Evolutionary conservation across 1,140 invertebrate species (phyloP).

Genomic region (Camponotus pennsylvanicus): DNA sequence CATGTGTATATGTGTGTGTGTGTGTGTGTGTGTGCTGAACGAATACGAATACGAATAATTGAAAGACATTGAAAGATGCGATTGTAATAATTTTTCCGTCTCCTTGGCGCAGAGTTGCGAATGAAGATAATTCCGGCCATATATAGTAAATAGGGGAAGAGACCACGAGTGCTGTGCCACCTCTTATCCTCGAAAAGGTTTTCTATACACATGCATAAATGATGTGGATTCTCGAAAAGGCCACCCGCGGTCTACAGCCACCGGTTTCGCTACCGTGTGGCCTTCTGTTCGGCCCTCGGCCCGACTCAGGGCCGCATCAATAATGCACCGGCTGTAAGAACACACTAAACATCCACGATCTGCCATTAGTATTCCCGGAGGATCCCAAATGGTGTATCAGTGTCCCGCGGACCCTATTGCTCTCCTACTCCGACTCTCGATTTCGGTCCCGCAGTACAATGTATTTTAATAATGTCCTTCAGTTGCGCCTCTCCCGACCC

Average conservation of each 20-base stretch:
- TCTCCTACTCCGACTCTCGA: constrained; percentile 1
- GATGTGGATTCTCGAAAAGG: constrained; percentile 80
- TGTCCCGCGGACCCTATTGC: constrained; percentile 69
- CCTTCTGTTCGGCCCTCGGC: constrained; percentile 51
- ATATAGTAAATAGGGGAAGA: constrained; percentile 53
- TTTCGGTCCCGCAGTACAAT: constrained; percentile 39
- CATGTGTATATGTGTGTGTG: too few relatives aligned
- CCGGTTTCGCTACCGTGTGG: constrained; percentile 51
- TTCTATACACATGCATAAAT: constrained; percentile 81
- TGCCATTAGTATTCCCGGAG: constrained; percentile 76
- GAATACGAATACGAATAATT: constrained; percentile 5
- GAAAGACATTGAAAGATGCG: neutral
- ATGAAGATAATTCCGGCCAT: constrained; percentile 11
- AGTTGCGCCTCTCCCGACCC: constrained; percentile 16
- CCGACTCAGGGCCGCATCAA: constrained; percentile 74
- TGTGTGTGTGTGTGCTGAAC: too few relatives aligned
- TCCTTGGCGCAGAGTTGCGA: constrained; percentile 20
- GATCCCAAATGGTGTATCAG: constrained; percentile 79
- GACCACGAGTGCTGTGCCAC: constrained; percentile 65
- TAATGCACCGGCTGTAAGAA: constrained; percentile 80
- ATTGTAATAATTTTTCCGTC: neutral
- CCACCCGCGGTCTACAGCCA: constrained; percentile 68
- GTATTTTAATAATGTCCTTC: constrained; percentile 56
- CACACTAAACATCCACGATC: constrained; percentile 81
- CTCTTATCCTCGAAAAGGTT: constrained; percentile 79